phyloP scores from a whole-genome alignment of 2,797 vertebrate genomes.

The Trichosurus vulpecula region DNA sequence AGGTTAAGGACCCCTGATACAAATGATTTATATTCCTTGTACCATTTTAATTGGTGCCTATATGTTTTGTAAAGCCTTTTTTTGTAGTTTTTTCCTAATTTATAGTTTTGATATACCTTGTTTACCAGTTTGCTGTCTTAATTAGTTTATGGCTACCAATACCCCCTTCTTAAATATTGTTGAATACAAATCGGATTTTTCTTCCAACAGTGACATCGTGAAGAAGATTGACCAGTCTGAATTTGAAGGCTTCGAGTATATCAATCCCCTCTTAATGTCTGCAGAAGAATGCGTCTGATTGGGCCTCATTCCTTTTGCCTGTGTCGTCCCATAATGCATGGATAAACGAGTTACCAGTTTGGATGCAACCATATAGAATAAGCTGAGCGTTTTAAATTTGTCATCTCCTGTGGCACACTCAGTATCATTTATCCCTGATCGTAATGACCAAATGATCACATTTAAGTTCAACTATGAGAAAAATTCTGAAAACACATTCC shows the following conservation, averaged over 20 bases:
- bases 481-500: slow-evolving; percentile 60
- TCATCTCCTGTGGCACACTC: slow-evolving; percentile 60
- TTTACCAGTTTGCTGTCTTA: background rate
- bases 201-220: slow-evolving; percentile 91
- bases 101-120: background rate
- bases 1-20: background rate
- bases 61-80: background rate
- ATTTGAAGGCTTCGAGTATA: slow-evolving; percentile 99
- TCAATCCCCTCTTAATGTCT: slow-evolving; percentile 99
- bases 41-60: background rate
- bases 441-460: slow-evolving; percentile 49
- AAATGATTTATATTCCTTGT: background rate
- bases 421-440: slow-evolving; percentile 60
- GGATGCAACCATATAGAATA: slow-evolving; percentile 69
- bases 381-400: slow-evolving; percentile 72
- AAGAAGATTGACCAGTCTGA: slow-evolving; percentile 99
- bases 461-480: slow-evolving; percentile 53
- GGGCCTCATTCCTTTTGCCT: slow-evolving; percentile 72
- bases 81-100: background rate
- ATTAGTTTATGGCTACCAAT: background rate
- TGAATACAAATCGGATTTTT: slow-evolving; percentile 59
- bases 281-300: slow-evolving; percentile 97
- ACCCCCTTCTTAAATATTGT: slow-evolving; percentile 30
- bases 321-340: slow-evolving; percentile 79
- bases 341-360: slow-evolving; percentile 76